These are phyloP conservation scores for Ptilodon capucinus DNA, from an alignment of 2,888 invertebrate species.

Conservation along the genomic window DNA sequence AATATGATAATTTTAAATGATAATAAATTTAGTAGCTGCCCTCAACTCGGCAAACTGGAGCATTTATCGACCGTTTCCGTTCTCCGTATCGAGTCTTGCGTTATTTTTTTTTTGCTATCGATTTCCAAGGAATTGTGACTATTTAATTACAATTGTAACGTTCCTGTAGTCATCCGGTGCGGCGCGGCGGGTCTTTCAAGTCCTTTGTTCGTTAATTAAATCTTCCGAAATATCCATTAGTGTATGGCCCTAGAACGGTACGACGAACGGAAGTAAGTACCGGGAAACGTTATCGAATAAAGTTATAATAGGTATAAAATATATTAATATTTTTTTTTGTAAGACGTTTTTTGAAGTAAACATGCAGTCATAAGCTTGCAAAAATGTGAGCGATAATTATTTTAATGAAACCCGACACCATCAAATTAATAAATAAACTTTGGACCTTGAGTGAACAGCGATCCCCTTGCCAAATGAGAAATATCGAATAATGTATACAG, in stretches of 20 bases:
- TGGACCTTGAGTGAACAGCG: no score
- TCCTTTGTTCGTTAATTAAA: constrained; percentile 26
- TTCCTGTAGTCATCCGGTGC: constrained; percentile 47
- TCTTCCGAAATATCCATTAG: constrained; percentile 23
- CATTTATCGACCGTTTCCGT: constrained; percentile 72
- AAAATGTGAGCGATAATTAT: background rate
- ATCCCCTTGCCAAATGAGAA: no score
- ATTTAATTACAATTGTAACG: constrained; percentile 50
- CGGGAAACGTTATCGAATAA: constrained; percentile 27
- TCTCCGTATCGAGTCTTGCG: constrained; percentile 45
- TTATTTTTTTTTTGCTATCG: constrained; percentile 50
- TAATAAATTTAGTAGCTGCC: constrained; percentile 58
- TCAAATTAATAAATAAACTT: no score
- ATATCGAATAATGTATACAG: no score
- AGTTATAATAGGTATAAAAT: constrained; percentile 1
- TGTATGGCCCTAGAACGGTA: background rate
- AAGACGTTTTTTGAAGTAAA: background rate
- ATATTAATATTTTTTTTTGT: background rate
- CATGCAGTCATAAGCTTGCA: background rate
- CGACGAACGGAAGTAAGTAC: constrained; percentile 23
- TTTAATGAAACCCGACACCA: no score
- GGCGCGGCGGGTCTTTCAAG: constrained; percentile 49
- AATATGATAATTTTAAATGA: constrained; percentile 67
- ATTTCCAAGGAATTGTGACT: constrained; percentile 55
- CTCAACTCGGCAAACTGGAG: constrained; percentile 46